Conservation (phyloP, 2,797 vertebrate genomes). For the Tragopan temminckii region DNA sequence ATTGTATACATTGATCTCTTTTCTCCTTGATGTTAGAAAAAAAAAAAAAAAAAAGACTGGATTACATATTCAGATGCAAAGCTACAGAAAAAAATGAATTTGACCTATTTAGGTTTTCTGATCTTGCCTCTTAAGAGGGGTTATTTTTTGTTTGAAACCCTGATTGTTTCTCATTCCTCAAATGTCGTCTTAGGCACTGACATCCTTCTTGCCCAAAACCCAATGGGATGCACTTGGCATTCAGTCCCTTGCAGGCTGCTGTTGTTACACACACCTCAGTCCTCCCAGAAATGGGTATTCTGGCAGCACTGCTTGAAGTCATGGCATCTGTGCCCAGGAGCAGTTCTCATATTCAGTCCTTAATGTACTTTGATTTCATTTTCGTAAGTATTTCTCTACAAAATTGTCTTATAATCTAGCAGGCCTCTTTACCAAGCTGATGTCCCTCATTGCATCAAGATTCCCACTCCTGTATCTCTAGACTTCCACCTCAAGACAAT, state of each 20-base stretch:
- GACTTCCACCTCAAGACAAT: neutral
- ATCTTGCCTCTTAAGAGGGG: neutral
- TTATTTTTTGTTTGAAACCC: neutral
- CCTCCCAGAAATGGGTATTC: neutral
- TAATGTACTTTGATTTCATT: neutral
- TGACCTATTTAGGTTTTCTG: conserved; percentile 40
- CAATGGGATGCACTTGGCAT: neutral
- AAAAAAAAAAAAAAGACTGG: conserved; percentile 16
- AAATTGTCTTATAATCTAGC: neutral
- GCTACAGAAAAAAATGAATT: conserved; percentile 20
- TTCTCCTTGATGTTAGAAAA: neutral
- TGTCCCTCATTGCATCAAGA: neutral
- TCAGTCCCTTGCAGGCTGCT: neutral
- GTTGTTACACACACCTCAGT: neutral
- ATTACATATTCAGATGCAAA: conserved; percentile 32
- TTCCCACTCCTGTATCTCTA: neutral
- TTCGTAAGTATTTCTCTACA: neutral
- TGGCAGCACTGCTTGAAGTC: neutral
- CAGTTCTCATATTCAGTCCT: neutral
- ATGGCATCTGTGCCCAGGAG: neutral
- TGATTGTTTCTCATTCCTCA: neutral
- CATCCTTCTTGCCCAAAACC: neutral
- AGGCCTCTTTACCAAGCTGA: neutral
- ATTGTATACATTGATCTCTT: conserved; percentile 17
- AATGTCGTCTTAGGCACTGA: neutral